Evolutionary conservation across 23 tunicate genomes (phyloP), one percentile per base, ranked within the genome.

Genomic region (Trididemnum clinides): DNA sequence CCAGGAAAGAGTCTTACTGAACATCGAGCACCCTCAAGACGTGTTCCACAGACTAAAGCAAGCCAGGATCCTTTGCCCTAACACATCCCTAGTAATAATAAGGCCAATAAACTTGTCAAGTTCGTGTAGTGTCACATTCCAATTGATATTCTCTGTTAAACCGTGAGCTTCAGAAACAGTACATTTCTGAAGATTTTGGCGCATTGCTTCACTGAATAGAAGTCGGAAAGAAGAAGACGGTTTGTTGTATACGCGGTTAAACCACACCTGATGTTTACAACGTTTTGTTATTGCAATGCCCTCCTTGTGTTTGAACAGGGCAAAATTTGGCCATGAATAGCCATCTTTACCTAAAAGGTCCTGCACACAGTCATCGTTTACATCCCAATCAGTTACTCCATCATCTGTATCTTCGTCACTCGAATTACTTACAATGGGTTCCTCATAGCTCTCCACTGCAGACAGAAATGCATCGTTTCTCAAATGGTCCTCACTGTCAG

Each of bases 381-480:
- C 19, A 63, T 63, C 71, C n/a, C n/a, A n/a, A 25, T 18, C 6
- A n/a, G 6, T 22, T 63, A n/a, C 23, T 10, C 6, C 71, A n/a
- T 21, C 22, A 63, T 63, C 22, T 10, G 28, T n/a, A 63, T 63
- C 71, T 63, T 25, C 28, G 6, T 63, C 71, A 63, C 28, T 63
- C 6, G 26, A 21, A n/a, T 63, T 22, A 25, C 6, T 25, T 22
- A n/a, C 71, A 63, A n/a, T n/a, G 71, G 19, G 28, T 63, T 63
- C 71, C 71, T 63, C 71, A 63, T n/a, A 18, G n/a, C 71, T 63
- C 71, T 63, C 71, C 71, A 63, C 71, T n/a, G n/a, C 71, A 63
- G 71, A 63, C n/a, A n/a, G 71, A 44, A n/a, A n/a, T n/a, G n/a
- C 23, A 63, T 63, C 23, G 71, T 63, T 63, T 63, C 23, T 22